Base-by-base conservation (phyloP, 35 echinoderm and acorn worm genomes). In the Hemicentrotus pulcherrimus region DNA sequence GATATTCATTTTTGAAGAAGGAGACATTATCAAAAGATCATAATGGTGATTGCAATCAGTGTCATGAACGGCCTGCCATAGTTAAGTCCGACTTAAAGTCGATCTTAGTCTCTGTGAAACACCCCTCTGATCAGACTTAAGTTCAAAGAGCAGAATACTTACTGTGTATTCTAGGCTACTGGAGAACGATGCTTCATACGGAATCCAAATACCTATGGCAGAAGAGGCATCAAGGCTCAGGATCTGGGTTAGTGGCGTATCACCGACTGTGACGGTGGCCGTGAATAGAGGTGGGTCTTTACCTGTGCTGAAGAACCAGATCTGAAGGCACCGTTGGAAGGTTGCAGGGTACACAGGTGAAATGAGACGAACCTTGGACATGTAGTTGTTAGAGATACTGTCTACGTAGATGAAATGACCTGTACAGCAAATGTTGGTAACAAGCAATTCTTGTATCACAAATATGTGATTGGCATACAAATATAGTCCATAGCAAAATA, bases 361-460 rank as follows among this genome's bases (percentile, higher is more conserved):
- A n/a, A 95, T 94, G 5, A 97, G 35, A n/a, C 91, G 47, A 12
- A 94, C 97, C 31, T 46, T 48, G 0, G 85, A 94, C 48, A 30
- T 19, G 91, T 93, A 93, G 91, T 31, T 14, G 24, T 58, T 93
- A 1, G 46, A 58, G n/a, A 85, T 91, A 31, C 94, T 50, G 88
- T 97, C 97, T 9, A 97, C 96, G 91, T 94, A 97, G 5, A 94
- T 91, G 86, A 94, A 96, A 33, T 96, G 94, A 35, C 97, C 95
- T 96, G 88, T 46, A 94, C 61, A 15, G 16, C 31, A 47, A 94
- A 47, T 14, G 7, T 28, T 32, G 31, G 32, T 12, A 2, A 55
- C 15, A 11, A 55, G 50, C 15, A 14, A 55, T 55, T 55, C 15
- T 11, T 13, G 15, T 55, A 55, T 55, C 9, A 55, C 8, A 12